These are phyloP conservation scores for Petrosia ficiformis DNA, from an alignment of 37 sponge, comb jelly and placozoan species.

Conservation along the genomic window DNA sequence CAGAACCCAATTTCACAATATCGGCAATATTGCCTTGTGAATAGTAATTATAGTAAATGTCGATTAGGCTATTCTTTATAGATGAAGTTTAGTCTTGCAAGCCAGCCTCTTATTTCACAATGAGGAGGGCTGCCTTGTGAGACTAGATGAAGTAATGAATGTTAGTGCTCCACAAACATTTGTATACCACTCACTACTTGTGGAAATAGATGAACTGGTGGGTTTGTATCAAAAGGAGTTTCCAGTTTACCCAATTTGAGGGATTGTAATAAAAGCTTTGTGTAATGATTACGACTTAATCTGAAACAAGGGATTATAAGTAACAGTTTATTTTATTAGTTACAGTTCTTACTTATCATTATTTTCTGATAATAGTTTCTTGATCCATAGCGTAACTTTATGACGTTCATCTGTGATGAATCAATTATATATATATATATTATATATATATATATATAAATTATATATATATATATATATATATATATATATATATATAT, in stretches of 20 bases:
- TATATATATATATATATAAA: not conserved
- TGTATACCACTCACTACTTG: not conserved
- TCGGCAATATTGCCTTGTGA: too few species aligned
- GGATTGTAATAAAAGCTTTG: constrained; percentile 44
- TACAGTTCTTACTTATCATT: constrained; percentile 37
- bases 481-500: too few species aligned
- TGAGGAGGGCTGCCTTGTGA: too few species aligned
- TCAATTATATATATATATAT: not conserved
- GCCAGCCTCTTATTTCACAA: too few species aligned
- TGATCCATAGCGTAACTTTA: constrained; percentile 41
- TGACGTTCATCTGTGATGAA: constrained; percentile 30
- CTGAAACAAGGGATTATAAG: constrained; percentile 7
- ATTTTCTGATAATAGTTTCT: constrained; percentile 30
- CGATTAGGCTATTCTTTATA: too few species aligned
- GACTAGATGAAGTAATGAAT: too few species aligned
- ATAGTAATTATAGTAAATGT: too few species aligned
- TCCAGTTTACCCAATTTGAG: constrained; percentile 24
- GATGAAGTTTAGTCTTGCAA: too few species aligned
- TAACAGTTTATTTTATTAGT: not conserved
- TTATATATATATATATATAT: not conserved
- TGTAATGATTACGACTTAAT: constrained; percentile 34
- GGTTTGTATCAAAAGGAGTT: constrained; percentile 30
- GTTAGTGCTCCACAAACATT: too few species aligned
- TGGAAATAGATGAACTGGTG: constrained; percentile 25
- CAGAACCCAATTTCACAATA: too few species aligned